Evolutionary conservation across 2,888 invertebrate genomes (phyloP), one percentile per base, ranked within the genome.

Genomic region (Sinelater perroti): DNA sequence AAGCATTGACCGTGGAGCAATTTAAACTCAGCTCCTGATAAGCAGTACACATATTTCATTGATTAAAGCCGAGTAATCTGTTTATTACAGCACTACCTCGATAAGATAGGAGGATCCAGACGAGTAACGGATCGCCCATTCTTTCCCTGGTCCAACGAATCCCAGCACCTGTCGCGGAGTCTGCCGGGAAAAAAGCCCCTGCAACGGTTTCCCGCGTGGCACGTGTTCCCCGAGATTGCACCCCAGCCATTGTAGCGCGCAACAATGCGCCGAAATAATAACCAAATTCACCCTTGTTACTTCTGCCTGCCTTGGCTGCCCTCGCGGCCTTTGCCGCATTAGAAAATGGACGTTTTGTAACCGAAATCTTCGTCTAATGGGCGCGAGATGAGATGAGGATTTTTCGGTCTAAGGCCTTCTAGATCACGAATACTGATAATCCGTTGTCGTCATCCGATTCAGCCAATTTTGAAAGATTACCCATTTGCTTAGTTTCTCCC

Each of bases 221-320:
- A 58, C 58, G 58, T 58, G 58, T 58, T 58, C 54, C 31, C 21
- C 31, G 50, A 54, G 49, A 58, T 26, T 47, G 47, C 40, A 18
- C 58, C 58, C 54, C 17, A 56, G 45, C 51, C 45, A 56, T 56
- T 56, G 51, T 56, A 44, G 44, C 42, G 47, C 21, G 51, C 42
- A 58, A 58, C 58, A 58, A 58, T 58, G 24, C 49, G 20, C 40
- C 49, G 21, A 44, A 56, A 57, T 57, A 58, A 58, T 58, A 58
- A 53, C 52, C 26, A 53, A 53, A 58, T 54, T 44, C 54, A 54
- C 58, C 58, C 58, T 58, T 47, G 51, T 51, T 52, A 33, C 49
- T 42, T 44, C 50, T 35, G 50, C 42, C 10, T 52, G 42, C 57
- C 57, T 52, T 57, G 17, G n/a, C n/a, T n/a, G n/a, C n/a, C n/a